A percentile compares a stretch with the other conserved stretches of the same genome.
Conservation (phyloP, 2,113 vertebrate species). For the Pandion haliaetus region DNA sequence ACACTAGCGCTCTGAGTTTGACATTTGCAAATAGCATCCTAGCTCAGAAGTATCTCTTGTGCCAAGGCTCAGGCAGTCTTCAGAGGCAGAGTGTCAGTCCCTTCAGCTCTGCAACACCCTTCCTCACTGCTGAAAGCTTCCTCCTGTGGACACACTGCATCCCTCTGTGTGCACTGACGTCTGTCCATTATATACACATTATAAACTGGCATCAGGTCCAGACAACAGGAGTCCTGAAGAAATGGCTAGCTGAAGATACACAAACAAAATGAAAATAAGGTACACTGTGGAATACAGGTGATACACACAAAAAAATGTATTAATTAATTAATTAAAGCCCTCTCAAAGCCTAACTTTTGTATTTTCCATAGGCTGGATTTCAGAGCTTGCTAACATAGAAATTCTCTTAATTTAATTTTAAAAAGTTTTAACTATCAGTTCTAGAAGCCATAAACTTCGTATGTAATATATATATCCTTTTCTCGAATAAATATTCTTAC, state of each 20-base stretch:
- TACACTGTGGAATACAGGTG: fast-evolving
- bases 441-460: not conserved
- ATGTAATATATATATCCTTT: not conserved
- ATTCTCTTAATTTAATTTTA: not conserved
- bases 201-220: fast-evolving
- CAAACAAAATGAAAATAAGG: not conserved
- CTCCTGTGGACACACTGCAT: not conserved
- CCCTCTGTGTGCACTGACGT: fast-evolving
- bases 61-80: not conserved
- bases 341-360: not conserved
- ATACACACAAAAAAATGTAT: not conserved
- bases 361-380: not conserved
- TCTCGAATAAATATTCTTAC: not conserved
- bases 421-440: not conserved
- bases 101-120: not conserved
- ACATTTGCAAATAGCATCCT: not conserved
- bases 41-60: not conserved
- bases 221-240: not conserved
- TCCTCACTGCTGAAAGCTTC: not conserved
- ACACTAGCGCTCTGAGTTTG: not conserved
- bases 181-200: not conserved
- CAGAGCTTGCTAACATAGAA: not conserved
- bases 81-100: not conserved
- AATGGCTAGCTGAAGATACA: not conserved
- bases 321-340: not conserved